These are phyloP conservation scores for Euproctis similis DNA, from an alignment of 2,888 invertebrate genomes.

Conservation along the genomic window DNA sequence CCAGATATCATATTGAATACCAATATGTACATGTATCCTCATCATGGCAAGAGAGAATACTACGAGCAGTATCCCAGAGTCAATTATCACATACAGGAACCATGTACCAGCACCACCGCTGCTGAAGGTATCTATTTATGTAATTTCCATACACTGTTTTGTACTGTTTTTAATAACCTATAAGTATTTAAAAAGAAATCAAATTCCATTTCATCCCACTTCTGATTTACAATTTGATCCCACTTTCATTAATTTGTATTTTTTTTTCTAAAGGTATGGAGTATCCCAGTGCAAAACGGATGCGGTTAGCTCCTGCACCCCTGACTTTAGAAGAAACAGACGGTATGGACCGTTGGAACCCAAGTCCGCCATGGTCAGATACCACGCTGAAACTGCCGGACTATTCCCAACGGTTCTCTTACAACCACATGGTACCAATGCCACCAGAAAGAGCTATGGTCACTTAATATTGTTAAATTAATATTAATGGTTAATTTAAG, in stretches of 20 bases:
- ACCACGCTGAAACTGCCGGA: constrained; percentile 86
- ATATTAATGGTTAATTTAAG: too few relatives aligned
- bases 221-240: too few relatives aligned
- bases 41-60: constrained; percentile 56
- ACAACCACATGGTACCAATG: constrained; percentile 81
- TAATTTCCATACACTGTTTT: too few relatives aligned
- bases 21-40: constrained; percentile 64
- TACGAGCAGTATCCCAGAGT: constrained; percentile 60
- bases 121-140: too few relatives aligned
- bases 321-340: constrained; percentile 75
- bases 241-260: too few relatives aligned
- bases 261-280: constrained; percentile 42
- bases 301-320: constrained; percentile 47
- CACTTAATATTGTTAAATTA: constrained; percentile 42
- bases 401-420: constrained; percentile 86
- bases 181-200: too few relatives aligned
- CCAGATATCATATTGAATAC: constrained; percentile 58
- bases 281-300: constrained; percentile 56
- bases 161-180: too few relatives aligned
- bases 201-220: too few relatives aligned
- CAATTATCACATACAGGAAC: constrained; percentile 45
- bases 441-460: constrained; percentile 79
- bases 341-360: constrained; percentile 89
- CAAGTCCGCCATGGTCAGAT: constrained; percentile 91
- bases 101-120: constrained; percentile 42